phyloP scores from a whole-genome alignment of 2,113 vertebrate genomes.

The Suncus etruscus region DNA sequence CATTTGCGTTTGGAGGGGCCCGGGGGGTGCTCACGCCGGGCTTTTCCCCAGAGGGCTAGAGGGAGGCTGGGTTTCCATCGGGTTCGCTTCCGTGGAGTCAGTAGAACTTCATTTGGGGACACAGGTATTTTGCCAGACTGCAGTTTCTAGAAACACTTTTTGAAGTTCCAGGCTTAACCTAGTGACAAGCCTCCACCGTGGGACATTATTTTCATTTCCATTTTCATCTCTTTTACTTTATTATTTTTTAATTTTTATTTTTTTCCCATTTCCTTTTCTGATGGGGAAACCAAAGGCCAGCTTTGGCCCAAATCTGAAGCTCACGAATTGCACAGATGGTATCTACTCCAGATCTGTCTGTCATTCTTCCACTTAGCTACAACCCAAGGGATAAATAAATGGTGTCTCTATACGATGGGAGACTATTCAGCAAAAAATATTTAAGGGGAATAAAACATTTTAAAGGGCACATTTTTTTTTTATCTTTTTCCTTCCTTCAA shows the following conservation, averaged over 20 bases:
- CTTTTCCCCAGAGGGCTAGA: no score
- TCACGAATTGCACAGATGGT: neutral
- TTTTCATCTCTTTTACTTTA: no score
- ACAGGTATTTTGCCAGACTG: fast-evolving
- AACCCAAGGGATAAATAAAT: neutral
- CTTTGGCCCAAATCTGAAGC: neutral
- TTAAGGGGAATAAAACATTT: no score
- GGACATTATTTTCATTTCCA: no score
- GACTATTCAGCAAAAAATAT: neutral
- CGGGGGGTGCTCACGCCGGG: neutral
- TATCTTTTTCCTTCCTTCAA: no score
- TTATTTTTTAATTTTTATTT: no score
- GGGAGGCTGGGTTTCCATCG: neutral
- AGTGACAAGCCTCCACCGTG: no score
- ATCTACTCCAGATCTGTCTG: neutral
- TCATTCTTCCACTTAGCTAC: neutral
- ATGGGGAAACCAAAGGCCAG: neutral
- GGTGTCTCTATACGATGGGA: neutral
- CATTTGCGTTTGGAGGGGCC: neutral
- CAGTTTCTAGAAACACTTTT: neutral
- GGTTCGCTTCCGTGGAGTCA: neutral
- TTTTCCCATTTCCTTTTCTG: neutral
- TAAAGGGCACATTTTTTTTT: no score
- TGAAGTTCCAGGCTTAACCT: no score
- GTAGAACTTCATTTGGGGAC: neutral